Percentiles rank a stretch among this genome's conserved stretches.
Evolutionary conservation across 2,888 invertebrate genomes (phyloP).

Genomic region (Erebia palarica): DNA sequence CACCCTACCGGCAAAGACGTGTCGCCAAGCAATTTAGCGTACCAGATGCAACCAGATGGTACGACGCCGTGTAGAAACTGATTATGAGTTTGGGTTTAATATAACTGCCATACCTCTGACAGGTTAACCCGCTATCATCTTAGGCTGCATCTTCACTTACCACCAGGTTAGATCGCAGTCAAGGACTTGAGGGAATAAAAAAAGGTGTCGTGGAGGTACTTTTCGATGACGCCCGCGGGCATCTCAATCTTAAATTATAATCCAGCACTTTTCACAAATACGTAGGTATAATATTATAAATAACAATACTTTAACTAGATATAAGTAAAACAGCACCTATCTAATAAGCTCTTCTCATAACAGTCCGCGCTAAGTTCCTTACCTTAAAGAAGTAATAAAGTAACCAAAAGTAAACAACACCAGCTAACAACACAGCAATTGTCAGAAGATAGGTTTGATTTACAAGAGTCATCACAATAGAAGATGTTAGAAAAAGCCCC

Average conservation of each 20-base stretch:
- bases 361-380: slow-evolving; percentile 40
- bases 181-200: too few relatives aligned
- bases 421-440: slow-evolving; percentile 44
- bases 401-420: slow-evolving; percentile 52
- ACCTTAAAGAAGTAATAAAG: slow-evolving; percentile 49
- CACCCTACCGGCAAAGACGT: too few relatives aligned
- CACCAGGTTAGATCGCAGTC: too few relatives aligned
- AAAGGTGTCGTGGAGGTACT: too few relatives aligned
- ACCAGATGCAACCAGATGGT: too few relatives aligned
- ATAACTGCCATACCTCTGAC: too few relatives aligned
- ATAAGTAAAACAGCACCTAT: background rate
- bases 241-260: background rate
- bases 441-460: slow-evolving; percentile 49
- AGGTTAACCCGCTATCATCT: too few relatives aligned
- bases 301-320: background rate
- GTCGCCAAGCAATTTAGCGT: too few relatives aligned
- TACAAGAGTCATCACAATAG: slow-evolving; percentile 51
- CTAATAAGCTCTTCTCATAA: slow-evolving; percentile 25
- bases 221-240: too few relatives aligned
- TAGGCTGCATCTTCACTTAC: too few relatives aligned
- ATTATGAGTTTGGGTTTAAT: too few relatives aligned
- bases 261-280: background rate
- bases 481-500: slow-evolving; percentile 50
- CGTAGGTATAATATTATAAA: background rate
- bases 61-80: too few relatives aligned